phyloP scores from a whole-genome alignment of 2,113 vertebrate genomes.

The Nymphicus hollandicus region DNA sequence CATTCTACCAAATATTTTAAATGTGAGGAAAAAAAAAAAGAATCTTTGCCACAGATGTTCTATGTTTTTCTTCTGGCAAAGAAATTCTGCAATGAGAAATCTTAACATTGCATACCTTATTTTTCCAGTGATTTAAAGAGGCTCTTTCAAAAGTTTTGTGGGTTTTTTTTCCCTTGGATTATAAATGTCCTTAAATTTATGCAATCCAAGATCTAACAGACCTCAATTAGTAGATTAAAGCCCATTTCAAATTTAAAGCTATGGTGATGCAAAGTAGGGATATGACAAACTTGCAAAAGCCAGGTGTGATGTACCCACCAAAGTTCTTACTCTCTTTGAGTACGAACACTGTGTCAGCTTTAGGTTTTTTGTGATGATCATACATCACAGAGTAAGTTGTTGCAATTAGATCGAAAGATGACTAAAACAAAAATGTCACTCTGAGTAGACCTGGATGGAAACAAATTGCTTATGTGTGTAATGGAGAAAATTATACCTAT shows the following conservation, averaged over 20 bases:
- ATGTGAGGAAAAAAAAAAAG: background rate
- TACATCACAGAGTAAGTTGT: background rate
- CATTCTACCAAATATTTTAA: background rate
- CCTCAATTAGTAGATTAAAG: background rate
- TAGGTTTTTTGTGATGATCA: background rate
- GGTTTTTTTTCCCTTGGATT: background rate
- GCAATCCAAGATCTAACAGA: background rate
- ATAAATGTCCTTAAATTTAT: background rate
- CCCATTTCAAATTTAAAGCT: background rate
- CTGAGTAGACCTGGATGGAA: background rate
- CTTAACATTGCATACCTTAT: background rate
- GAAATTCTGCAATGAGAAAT: background rate
- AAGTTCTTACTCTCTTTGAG: background rate
- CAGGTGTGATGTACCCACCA: background rate
- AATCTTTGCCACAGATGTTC: background rate
- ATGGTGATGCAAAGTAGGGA: accelerated
- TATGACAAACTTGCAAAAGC: background rate
- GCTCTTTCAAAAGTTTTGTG: accelerated
- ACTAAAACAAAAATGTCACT: background rate
- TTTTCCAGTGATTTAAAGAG: background rate
- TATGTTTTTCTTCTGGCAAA: background rate
- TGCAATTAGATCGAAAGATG: background rate
- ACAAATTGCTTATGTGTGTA: background rate
- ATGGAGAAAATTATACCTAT: background rate
- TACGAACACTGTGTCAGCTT: background rate